Percentiles rank a stretch among this genome's conserved stretches.
Evolutionary conservation across 2,888 invertebrate species (phyloP).

Genomic region (Spilarctia lutea): DNA sequence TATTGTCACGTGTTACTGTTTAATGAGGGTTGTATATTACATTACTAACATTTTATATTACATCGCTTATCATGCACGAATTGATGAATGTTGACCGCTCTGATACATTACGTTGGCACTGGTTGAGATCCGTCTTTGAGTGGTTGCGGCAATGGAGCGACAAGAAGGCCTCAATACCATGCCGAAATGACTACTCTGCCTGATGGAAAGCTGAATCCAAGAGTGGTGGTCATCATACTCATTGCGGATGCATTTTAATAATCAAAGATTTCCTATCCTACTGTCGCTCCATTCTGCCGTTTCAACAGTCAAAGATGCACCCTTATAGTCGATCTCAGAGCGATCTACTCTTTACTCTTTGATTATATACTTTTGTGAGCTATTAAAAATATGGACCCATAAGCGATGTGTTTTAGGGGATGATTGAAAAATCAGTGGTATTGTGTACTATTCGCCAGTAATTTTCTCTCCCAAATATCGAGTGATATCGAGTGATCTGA

Average conservation of each 20-base stretch:
- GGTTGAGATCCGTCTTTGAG: neutral
- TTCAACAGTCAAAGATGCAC: neutral
- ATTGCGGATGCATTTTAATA: neutral
- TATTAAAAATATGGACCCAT: neutral
- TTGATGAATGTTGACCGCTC: constrained; percentile 24
- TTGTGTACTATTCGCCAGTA: neutral
- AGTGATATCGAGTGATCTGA: neutral
- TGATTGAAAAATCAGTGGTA: neutral
- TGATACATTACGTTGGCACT: constrained; percentile 23
- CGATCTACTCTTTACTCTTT: neutral
- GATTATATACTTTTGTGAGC: constrained; percentile 6
- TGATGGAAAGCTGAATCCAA: no score
- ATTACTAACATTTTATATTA: constrained; percentile 70
- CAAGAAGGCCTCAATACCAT: no score
- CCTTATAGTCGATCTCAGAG: constrained; percentile 23
- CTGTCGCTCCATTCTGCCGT: neutral
- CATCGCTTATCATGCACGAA: constrained; percentile 50
- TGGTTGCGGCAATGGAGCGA: neutral
- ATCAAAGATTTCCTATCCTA: neutral
- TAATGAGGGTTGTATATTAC: constrained; percentile 77
- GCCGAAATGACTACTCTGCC: no score
- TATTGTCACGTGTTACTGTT: constrained; percentile 84
- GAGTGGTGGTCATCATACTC: neutral
- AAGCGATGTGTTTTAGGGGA: neutral
- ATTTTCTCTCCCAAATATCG: neutral